Base-by-base conservation (phyloP, 1,140 invertebrate species). In the Parasteatoda tepidariorum region DNA sequence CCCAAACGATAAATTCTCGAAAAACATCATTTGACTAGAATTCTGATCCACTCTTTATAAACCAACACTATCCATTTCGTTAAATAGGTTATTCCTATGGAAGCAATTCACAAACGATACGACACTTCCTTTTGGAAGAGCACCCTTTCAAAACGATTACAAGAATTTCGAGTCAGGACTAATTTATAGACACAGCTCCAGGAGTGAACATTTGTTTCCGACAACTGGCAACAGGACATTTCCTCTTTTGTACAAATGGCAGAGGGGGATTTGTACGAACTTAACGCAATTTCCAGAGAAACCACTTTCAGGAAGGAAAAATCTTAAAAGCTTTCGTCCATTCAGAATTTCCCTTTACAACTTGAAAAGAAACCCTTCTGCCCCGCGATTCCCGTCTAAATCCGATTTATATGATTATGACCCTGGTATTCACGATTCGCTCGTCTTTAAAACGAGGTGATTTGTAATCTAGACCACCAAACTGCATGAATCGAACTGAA, bases 401-500 rank as follows among this genome's bases (percentile, higher is more conserved):
- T 64, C 61, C 61, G 26, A 64, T 64, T 64, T 64, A n/a, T 64
- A 64, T 64, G 61, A 64, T 64, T 64, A 64, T n/a, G 61, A 64
- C 61, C 28, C 38, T 48, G 1, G 9, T 4, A 48, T 18, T 48
- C 38, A 13, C 38, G 28, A 64, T 64, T 64, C 61, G n/a, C 26
- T 30, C 61, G 30, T 30, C 26, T 64, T 64, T 48, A 9, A 0
- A 48, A 48, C 38, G 38, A 48, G 38, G 38, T 18, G 38, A 48
- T 48, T 48, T 48, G 38, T 48, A 48, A 48, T 48, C 38, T 48
- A 9, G 38, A 48, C 38, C 38, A 18, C 38, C 9, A 18, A 48
- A 18, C 4, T n/a, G n/a, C n/a, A n/a, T n/a, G n/a, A n/a, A n/a
- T n/a, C n/a, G n/a, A n/a, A n/a, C n/a, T n/a, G 9, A 48, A 48